phyloP scores from a whole-genome alignment of 2,113 vertebrate species.

The Rhinolophus ferrumequinum region DNA sequence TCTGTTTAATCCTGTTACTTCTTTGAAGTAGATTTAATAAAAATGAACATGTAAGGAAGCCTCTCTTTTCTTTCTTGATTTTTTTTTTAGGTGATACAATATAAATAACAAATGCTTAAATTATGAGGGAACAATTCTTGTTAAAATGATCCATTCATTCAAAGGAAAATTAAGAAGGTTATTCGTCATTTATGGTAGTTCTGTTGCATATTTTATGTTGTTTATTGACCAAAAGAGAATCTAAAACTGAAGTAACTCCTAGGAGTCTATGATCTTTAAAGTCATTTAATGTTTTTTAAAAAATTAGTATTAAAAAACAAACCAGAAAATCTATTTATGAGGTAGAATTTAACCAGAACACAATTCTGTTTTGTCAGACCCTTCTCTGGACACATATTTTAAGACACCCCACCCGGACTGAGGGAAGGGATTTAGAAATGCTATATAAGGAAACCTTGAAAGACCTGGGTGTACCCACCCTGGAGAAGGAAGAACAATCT shows the following conservation, averaged over 20 bases:
- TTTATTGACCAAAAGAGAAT: background rate
- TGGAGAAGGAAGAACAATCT: background rate
- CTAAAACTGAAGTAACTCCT: background rate
- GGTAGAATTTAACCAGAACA: background rate
- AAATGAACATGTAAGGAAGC: background rate
- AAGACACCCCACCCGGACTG: background rate
- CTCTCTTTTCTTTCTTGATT: background rate
- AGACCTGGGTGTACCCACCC: background rate
- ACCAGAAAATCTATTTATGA: background rate
- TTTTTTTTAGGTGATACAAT: background rate
- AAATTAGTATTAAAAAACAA: background rate
- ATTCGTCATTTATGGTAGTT: background rate
- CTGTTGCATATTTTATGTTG: background rate
- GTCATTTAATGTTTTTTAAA: background rate
- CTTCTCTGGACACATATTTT: background rate
- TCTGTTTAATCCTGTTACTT: background rate
- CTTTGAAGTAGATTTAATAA: background rate
- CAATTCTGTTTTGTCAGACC: background rate
- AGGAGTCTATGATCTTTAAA: background rate
- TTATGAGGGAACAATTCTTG: background rate
- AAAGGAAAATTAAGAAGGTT: background rate
- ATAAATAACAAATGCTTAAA: background rate
- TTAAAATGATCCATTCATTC: slow-evolving; percentile 1
- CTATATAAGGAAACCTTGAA: background rate
- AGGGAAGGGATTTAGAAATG: background rate